phyloP scores from a whole-genome alignment of 2,113 vertebrate genomes.

The Scolopax mira region DNA sequence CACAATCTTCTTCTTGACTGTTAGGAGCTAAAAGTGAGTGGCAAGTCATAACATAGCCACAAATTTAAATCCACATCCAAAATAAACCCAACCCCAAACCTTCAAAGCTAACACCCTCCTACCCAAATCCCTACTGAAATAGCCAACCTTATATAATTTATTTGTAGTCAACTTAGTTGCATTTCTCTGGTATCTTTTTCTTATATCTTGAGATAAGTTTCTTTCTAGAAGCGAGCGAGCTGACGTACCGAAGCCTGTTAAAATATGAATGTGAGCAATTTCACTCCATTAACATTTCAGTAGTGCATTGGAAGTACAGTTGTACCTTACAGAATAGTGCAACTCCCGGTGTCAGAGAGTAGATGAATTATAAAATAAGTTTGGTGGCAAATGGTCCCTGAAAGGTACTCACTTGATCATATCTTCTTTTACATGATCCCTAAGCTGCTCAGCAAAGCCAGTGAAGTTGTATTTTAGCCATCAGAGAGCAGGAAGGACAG shows the following conservation, averaged over 20 bases:
- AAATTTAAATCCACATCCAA: background rate
- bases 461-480: background rate
- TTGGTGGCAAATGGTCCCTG: constrained; percentile 28
- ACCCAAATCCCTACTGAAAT: background rate
- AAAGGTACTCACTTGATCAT: constrained; percentile 28
- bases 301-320: constrained; percentile 15
- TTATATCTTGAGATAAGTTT: background rate
- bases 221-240: background rate
- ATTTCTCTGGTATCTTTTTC: background rate
- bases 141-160: background rate
- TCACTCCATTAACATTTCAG: constrained; percentile 67
- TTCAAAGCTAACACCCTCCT: background rate
- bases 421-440: background rate
- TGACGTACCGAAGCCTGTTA: constrained; percentile 31
- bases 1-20: background rate
- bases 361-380: constrained; percentile 38
- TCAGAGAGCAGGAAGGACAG: background rate
- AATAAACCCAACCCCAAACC: background rate
- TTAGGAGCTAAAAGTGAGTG: background rate
- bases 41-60: rapidly evolving
- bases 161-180: background rate
- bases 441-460: background rate
- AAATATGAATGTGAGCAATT: constrained; percentile 62
- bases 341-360: background rate
- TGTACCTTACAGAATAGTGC: constrained; percentile 14